phyloP scores from a whole-genome alignment of 2,113 vertebrate species.

The Turdus rufiventris region DNA sequence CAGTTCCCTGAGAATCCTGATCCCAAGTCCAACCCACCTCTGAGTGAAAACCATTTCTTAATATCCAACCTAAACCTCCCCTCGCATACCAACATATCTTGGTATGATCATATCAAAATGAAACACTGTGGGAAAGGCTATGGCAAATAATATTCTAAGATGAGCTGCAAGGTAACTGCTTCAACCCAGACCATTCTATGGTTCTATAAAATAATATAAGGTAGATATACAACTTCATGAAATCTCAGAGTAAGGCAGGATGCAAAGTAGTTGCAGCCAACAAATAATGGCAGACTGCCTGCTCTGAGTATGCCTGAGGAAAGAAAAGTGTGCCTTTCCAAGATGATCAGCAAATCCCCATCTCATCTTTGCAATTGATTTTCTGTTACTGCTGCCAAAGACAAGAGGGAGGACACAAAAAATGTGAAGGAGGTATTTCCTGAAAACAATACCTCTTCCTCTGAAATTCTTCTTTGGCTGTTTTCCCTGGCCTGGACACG shows the following conservation, averaged over 20 bases:
- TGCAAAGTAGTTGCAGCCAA: not conserved
- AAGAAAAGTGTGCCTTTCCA: not conserved
- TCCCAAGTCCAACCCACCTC: rapidly evolving
- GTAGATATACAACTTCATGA: not conserved
- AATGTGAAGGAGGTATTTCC: not conserved
- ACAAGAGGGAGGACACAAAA: not conserved
- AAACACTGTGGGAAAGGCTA: not conserved
- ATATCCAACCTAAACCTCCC: not conserved
- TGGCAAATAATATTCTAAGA: not conserved
- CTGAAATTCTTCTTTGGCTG: not conserved
- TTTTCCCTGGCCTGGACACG: not conserved
- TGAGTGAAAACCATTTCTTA: not conserved
- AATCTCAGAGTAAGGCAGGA: not conserved
- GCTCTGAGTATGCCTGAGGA: not conserved
- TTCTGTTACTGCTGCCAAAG: slow-evolving; percentile 1
- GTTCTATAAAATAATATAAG: not conserved
- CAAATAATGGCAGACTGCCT: not conserved
- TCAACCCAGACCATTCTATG: not conserved
- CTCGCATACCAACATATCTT: too few relatives aligned
- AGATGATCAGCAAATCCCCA: not conserved
- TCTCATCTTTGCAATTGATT: not conserved
- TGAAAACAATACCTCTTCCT: not conserved
- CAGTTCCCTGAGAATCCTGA: not conserved
- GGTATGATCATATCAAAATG: not conserved
- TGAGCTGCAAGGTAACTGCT: not conserved